These are phyloP conservation scores for Bolinopsis microptera DNA, from an alignment of 37 sponge, comb jelly and placozoan species.

Conservation along the genomic window DNA sequence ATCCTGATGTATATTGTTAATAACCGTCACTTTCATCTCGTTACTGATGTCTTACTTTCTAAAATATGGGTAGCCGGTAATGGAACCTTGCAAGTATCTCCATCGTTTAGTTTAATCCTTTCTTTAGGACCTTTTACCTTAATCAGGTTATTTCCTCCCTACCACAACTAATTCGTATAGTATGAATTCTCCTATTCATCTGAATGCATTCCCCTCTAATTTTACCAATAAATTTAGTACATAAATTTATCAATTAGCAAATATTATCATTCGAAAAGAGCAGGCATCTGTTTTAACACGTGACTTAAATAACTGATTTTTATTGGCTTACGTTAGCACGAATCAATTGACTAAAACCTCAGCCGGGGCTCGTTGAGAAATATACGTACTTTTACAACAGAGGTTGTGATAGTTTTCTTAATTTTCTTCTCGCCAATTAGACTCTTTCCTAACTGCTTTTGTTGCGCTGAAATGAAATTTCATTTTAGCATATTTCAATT, in stretches of 20 bases:
- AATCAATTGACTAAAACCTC: not conserved
- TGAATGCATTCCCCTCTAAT: not conserved
- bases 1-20: too few species aligned
- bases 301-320: not conserved
- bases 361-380: not conserved
- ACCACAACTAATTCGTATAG: not conserved
- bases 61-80: too few species aligned
- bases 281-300: not conserved
- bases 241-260: not conserved
- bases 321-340: not conserved
- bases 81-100: too few species aligned
- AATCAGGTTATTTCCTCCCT: not conserved
- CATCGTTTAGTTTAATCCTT: not conserved
- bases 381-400: not conserved
- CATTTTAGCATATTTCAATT: not conserved
- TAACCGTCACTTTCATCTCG: too few species aligned
- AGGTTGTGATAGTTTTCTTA: not conserved
- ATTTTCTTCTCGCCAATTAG: not conserved
- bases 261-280: not conserved
- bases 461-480: not conserved
- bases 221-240: not conserved
- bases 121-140: too few species aligned
- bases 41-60: too few species aligned
- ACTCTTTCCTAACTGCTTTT: not conserved
- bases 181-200: not conserved